A percentile compares a stretch with the other conserved stretches of the same genome.
Evolutionary conservation across 2,797 vertebrate species (phyloP).

Genomic region (Helarctos malayanus): DNA sequence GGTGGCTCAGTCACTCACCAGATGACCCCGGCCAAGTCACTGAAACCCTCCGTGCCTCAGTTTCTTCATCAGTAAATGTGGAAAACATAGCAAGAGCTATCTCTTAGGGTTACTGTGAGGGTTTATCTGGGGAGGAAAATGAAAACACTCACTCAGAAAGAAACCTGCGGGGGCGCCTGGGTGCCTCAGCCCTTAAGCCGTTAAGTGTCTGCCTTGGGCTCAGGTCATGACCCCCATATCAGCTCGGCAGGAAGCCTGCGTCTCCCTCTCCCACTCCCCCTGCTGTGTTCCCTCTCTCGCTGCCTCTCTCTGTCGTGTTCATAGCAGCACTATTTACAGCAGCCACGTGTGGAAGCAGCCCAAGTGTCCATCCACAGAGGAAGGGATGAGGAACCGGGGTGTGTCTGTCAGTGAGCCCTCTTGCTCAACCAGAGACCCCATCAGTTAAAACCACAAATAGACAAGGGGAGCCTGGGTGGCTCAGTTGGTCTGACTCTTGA

Average conservation of each 20-base stretch:
- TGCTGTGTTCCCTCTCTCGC: too few species aligned
- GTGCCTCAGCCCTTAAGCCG: too few species aligned
- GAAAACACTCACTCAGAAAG: not conserved
- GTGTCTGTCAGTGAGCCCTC: not conserved
- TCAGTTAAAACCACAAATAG: not conserved
- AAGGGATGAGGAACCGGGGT: not conserved
- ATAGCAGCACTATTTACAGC: rapidly evolving
- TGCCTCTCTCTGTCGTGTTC: not conserved
- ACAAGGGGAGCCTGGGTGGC: not conserved
- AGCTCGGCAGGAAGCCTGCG: too few species aligned
- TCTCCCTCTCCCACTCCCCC: too few species aligned
- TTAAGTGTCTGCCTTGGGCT: too few species aligned
- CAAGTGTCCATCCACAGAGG: not conserved
- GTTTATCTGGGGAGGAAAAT: not conserved
- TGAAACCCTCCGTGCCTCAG: not conserved
- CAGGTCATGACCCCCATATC: too few species aligned
- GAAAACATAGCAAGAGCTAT: not conserved
- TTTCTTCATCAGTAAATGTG: not conserved
- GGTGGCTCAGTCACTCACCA: not conserved
- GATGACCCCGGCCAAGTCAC: not conserved
- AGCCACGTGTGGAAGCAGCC: not conserved
- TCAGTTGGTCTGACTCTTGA: not conserved
- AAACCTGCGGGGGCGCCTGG: not conserved
- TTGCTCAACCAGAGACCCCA: not conserved
- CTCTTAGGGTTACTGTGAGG: not conserved